phyloP scores from a whole-genome alignment of 2,113 vertebrate genomes.

The Ornithorhynchus anatinus region DNA sequence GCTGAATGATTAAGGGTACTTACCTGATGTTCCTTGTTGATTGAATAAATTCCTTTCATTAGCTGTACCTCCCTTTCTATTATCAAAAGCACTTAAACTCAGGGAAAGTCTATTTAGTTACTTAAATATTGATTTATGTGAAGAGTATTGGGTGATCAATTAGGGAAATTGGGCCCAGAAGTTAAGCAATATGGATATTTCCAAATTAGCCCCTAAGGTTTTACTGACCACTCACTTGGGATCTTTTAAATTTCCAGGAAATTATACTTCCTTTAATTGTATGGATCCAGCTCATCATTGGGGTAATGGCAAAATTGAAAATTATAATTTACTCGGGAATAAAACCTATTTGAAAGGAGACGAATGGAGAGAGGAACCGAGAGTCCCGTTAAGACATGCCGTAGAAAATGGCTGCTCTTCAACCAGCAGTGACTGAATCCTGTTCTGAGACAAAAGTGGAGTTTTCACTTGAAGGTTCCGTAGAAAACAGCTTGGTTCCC shows the following conservation, averaged over 20 bases:
- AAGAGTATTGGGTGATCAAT: neutral
- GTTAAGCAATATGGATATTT: neutral
- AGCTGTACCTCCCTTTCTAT: neutral
- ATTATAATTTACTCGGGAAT: no score
- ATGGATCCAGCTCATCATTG: neutral
- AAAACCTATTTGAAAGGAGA: no score
- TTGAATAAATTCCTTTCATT: neutral
- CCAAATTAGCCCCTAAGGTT: neutral
- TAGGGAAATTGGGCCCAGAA: neutral
- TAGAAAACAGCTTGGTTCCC: neutral
- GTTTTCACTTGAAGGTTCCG: neutral
- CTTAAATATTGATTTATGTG: neutral
- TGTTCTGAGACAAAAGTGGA: neutral
- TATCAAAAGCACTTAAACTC: neutral
- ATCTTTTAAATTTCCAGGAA: neutral
- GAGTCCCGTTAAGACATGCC: no score
- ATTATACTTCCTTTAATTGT: neutral
- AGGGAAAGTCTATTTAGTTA: fast-evolving
- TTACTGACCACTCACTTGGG: neutral
- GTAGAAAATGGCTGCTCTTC: no score
- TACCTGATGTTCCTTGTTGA: neutral
- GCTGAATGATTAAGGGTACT: fast-evolving
- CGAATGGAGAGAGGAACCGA: no score
- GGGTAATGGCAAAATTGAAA: fast-evolving
- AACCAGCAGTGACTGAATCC: no score